A percentile compares a stretch with the other conserved stretches of the same genome.
Evolutionary conservation across 1,140 invertebrate genomes (phyloP).

Genomic region (Globodera ellingtonae): DNA sequence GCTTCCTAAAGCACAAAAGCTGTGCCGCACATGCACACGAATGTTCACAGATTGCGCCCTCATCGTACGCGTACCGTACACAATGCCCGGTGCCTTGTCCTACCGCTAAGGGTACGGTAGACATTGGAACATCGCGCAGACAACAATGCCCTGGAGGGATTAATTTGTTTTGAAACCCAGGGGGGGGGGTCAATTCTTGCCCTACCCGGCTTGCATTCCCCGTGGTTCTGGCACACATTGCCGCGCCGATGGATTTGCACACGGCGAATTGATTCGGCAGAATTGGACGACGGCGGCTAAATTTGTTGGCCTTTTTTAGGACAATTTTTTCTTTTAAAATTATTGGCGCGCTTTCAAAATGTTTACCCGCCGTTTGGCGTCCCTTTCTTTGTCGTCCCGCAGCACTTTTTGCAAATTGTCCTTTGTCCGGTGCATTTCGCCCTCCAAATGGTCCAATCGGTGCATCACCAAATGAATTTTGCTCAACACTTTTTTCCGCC

Average conservation of each 20-base stretch:
- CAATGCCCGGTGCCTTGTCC: background rate
- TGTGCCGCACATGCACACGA: slow-evolving; percentile 6
- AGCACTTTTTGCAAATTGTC: slow-evolving; percentile 7
- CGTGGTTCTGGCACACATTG: slow-evolving; percentile 2
- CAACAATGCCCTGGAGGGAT: slow-evolving; percentile 4
- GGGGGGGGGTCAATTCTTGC: background rate
- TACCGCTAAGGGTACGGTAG: background rate
- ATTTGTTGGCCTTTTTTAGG: background rate
- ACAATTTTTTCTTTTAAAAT: background rate
- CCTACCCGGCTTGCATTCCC: slow-evolving; percentile 6
- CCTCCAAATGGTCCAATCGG: slow-evolving; percentile 9
- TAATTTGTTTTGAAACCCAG: background rate
- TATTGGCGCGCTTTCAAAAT: background rate
- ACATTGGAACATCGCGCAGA: background rate
- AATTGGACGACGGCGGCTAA: background rate
- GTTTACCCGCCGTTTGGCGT: slow-evolving; percentile 6
- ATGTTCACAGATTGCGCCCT: background rate
- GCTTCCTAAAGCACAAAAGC: slow-evolving; percentile 7
- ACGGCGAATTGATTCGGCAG: background rate
- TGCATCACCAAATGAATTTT: slow-evolving; percentile 2
- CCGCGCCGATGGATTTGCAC: slow-evolving; percentile 4
- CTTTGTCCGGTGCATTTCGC: slow-evolving; percentile 6
- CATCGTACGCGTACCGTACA: background rate
- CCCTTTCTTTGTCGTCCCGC: background rate
- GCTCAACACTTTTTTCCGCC: slow-evolving; percentile 1